Base-by-base conservation (phyloP, 1,140 invertebrate species). In the Cydia splendana region DNA sequence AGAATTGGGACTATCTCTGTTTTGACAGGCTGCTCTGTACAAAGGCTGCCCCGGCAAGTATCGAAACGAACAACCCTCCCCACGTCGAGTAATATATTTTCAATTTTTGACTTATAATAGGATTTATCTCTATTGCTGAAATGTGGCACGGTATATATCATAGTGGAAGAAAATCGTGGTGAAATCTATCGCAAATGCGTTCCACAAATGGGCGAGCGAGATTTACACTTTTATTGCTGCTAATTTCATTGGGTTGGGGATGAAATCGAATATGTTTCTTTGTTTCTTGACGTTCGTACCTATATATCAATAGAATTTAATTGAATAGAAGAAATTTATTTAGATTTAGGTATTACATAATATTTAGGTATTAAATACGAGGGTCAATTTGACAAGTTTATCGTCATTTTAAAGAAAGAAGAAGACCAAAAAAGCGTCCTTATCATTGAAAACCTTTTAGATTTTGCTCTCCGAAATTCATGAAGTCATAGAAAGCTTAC, bases 81-180 rank as follows among this genome's bases (percentile, higher is more conserved):
- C 84, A 79, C 83, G 85, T 81, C n/a, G 84, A 81, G 85, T 88
- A 88, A 92, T 92, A 91, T 91, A 91, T 91, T 91, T 91, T 90
- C 88, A 91, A 92, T 91, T 92, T 92, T 87, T 86, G 84, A 84
- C 82, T 83, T 88, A 87, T 85, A 88, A 84, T 81, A 83, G 78
- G 81, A 89, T 89, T 89, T 91, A 87, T 85, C 82, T 82, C 78
- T 73, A 57, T 76, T 51, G 65, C 51, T 74, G 71, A 75, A 76
- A 78, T 76, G 77, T 78, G 42, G 75, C 57, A 53, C 69, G 65
- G 53, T 67, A 73, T 78, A 80, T 75, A 80, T 80, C 73, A 78
- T 78, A 62, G 42, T 65, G 69, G 73, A 57, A 75, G 57, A 34
- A 75, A 62, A 75, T 57, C 38, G 65, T 7, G 65, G n/a, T 71